Evolutionary conservation across 1,140 invertebrate genomes (phyloP).

Genomic region (Pseudachorutes palmiensis): DNA sequence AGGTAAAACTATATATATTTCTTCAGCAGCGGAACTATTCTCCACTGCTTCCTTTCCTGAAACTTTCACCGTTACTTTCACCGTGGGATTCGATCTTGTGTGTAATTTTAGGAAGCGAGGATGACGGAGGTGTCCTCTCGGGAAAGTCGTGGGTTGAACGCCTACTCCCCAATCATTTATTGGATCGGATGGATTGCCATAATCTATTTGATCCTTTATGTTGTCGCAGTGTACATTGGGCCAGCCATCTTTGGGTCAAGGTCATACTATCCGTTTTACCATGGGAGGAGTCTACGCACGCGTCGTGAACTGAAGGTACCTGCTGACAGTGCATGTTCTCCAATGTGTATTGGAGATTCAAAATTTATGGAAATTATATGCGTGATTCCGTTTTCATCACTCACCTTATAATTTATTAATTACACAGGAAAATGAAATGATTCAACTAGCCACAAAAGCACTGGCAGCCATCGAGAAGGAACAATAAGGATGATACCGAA

Average conservation of each 20-base stretch:
- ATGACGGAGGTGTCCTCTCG: no score
- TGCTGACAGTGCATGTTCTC: not conserved
- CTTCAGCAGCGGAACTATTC: no score
- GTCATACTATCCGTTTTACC: not conserved
- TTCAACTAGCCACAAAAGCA: not conserved
- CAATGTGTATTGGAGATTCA: not conserved
- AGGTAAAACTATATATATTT: not conserved
- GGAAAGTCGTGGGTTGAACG: not conserved
- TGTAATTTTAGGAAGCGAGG: not conserved
- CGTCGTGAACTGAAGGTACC: not conserved
- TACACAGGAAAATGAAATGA: not conserved
- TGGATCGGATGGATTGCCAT: conserved; percentile 11
- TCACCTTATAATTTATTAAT: no score
- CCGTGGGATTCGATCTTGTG: no score
- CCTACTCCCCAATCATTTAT: conserved; percentile 11
- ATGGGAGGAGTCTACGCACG: not conserved
- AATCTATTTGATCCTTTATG: conserved; percentile 1
- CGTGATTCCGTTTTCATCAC: no score
- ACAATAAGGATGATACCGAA: not conserved
- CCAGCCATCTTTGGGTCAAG: conserved; percentile 11
- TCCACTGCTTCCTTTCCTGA: no score
- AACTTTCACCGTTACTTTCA: no score
- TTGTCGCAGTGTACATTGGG: not conserved
- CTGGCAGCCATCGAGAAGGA: not conserved
- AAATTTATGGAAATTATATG: no score